Base-by-base conservation (phyloP, 2,888 invertebrate species). In the Ophioninae sp. region DNA sequence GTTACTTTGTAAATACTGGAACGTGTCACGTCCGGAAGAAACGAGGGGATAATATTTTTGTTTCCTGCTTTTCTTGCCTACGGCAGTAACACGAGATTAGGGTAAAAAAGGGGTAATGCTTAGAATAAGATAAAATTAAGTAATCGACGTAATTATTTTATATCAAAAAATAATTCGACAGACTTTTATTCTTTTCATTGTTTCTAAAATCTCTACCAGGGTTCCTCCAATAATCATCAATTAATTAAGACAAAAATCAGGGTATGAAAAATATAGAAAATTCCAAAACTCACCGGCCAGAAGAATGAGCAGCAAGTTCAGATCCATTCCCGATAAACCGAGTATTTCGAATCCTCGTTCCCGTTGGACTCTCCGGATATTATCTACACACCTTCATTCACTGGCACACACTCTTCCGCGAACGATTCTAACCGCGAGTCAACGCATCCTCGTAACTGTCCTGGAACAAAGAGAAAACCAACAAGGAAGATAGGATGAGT, bases 391-490 rank as follows among this genome's bases (percentile, higher is more conserved):
- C 74, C 39, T 77, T 79, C 57, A 56, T 39, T 78, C 75, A 68
- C 84, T 79, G 70, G 37, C 78, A 72, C 70, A 72, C 30, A 78
- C 78, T 68, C 67, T 39, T 61, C 59, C 21, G 61, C 62, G 79
- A 30, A 76, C 44, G 59, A 75, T 62, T 70, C 44, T 72, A 39
- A n/a, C 65, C 59, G 23, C 39, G 67, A 67, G 44, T 92, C 91
- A 92, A 88, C 87, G 89, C 92, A 92, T 92, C 88, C 87, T 90
- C 89, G 89, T 89, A 89, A 89, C 87, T 89, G 89, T 88, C 87
- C 91, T 91, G 88, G 50, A 91, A 89, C 87, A 88, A 57, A 74
- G 59, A 59, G 76, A 20, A 56, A 64, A 3, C 30, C 30, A 81
- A 79, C n/a, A 75, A 79, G 69, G 69, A 62, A n/a, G 64, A 62